Evolutionary conservation across 2,888 invertebrate genomes (phyloP).

Genomic region (Sinohyriopsis cumingii): DNA sequence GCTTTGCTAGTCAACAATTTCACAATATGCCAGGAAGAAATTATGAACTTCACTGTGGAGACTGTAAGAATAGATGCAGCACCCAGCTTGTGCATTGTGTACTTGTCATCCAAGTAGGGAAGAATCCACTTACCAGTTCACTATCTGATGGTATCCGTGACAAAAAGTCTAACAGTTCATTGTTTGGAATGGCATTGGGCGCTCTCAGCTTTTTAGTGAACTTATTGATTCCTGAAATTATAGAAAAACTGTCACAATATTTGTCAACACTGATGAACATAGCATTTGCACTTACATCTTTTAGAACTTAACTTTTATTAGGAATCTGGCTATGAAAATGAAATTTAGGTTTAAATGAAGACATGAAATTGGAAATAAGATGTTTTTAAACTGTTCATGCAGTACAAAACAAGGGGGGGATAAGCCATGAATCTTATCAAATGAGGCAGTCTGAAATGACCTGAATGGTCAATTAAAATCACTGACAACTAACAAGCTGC

Average conservation of each 20-base stretch:
- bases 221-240: conserved; percentile 82
- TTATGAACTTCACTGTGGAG: background rate
- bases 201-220: conserved; percentile 93
- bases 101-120: background rate
- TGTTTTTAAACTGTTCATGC: no score
- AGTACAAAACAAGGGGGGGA: no score
- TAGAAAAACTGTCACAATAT: background rate
- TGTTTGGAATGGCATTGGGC: conserved; percentile 96
- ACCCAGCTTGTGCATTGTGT: background rate
- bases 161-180: conserved; percentile 94
- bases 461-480: no score
- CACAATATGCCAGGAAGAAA: background rate
- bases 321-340: no score
- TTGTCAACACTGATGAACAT: no score
- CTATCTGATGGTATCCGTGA: conserved; percentile 96
- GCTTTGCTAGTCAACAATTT: background rate
- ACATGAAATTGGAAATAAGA: no score
- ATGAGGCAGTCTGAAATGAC: no score
- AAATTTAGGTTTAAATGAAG: no score
- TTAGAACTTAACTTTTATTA: no score
- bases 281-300: no score
- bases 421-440: no score
- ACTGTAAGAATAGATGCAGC: background rate
- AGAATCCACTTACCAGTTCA: conserved; percentile 79
- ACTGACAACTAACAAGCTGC: no score